Evolutionary conservation across 2,797 vertebrate species (phyloP).

Genomic region (Sebastolobus alascanus): DNA sequence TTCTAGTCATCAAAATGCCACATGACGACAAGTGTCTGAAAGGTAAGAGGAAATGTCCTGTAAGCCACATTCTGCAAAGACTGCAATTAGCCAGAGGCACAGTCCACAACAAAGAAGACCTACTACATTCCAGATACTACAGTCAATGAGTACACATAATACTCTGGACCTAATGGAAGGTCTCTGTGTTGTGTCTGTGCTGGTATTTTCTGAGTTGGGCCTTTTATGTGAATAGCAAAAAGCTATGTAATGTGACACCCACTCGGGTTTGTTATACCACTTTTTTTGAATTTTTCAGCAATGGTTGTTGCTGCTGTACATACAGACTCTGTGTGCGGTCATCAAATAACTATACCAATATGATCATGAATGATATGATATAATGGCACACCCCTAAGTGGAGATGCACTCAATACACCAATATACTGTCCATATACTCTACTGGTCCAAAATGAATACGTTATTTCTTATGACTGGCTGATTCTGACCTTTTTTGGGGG

Average conservation of each 20-base stretch:
- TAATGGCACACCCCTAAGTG: too few species aligned
- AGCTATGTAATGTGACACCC: constrained; percentile 26
- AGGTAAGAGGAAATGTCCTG: constrained; percentile 36
- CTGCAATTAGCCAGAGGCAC: not conserved
- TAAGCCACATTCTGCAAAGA: constrained; percentile 57
- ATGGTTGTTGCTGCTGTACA: not conserved
- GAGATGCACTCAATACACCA: not conserved
- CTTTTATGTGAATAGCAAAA: constrained; percentile 29
- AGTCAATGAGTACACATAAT: constrained; percentile 32
- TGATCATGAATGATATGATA: too few species aligned
- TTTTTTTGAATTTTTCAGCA: too few species aligned
- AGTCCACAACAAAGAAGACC: constrained; percentile 31
- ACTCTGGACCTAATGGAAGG: constrained; percentile 29
- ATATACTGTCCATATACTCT: not conserved
- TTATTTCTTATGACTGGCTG: not conserved
- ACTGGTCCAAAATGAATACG: too few species aligned
- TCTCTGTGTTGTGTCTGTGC: constrained; percentile 39
- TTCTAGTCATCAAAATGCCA: constrained; percentile 87
- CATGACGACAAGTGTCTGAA: constrained; percentile 86
- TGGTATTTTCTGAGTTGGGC: constrained; percentile 61
- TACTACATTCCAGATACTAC: constrained; percentile 44
- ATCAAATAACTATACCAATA: not conserved
- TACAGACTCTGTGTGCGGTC: not conserved
- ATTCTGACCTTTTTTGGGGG: too few species aligned
- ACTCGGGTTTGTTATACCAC: not conserved